Conservation (phyloP, 2,888 invertebrate species). For the Philaethria dido region DNA sequence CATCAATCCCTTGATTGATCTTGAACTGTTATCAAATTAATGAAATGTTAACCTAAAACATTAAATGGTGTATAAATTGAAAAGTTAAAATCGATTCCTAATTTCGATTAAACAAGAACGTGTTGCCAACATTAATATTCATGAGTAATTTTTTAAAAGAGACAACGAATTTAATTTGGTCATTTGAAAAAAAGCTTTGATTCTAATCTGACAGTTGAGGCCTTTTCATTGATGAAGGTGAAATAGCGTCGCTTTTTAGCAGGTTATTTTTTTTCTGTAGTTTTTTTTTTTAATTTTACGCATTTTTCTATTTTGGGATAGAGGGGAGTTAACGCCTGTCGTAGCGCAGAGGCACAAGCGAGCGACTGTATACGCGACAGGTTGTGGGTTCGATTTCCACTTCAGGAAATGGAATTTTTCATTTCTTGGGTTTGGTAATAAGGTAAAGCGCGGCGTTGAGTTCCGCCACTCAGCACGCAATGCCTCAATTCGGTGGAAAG, state of each 20-base stretch:
- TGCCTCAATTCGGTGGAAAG: too few relatives aligned
- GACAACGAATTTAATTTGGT: constrained; percentile 36
- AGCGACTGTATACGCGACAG: too few relatives aligned
- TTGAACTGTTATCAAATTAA: constrained; percentile 23
- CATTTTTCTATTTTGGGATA: too few relatives aligned
- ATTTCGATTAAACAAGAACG: constrained; percentile 20
- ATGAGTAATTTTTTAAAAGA: constrained; percentile 35
- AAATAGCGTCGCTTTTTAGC: constrained; percentile 12
- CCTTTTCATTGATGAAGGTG: constrained; percentile 39
- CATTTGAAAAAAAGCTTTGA: constrained; percentile 31
- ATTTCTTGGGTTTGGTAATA: too few relatives aligned
- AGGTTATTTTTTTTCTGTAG: background rate
- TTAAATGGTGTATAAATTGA: constrained; percentile 3
- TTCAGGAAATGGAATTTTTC: too few relatives aligned
- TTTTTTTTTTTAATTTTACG: background rate
- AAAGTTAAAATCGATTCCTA: constrained; percentile 5
- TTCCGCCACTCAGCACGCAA: too few relatives aligned
- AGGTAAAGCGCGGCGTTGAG: too few relatives aligned
- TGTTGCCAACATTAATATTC: constrained; percentile 41
- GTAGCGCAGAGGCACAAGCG: too few relatives aligned
- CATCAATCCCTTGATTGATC: constrained; percentile 22
- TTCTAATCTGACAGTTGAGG: constrained; percentile 39
- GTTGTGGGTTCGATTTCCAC: too few relatives aligned
- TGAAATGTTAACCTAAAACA: constrained; percentile 1
- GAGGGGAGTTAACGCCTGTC: too few relatives aligned